phyloP scores from a whole-genome alignment of 2,888 invertebrate species.

The Minunthozetes semirufus region DNA sequence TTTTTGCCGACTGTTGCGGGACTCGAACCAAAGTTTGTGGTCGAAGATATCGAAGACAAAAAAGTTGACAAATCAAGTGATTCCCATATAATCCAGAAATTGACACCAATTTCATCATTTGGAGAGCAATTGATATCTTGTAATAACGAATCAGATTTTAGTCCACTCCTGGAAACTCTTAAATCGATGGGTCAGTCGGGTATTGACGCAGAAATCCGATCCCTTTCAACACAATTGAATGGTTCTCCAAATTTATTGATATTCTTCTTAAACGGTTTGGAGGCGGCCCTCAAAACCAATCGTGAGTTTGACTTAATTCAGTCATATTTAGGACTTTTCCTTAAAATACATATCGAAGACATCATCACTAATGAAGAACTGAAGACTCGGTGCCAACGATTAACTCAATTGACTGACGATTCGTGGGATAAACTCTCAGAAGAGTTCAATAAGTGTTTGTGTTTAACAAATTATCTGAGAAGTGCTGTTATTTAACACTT shows the following conservation, averaged over 20 bases:
- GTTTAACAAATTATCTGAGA: slow-evolving; percentile 47
- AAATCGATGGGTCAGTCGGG: slow-evolving; percentile 71
- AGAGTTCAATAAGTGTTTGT: slow-evolving; percentile 45
- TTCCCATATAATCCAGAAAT: slow-evolving; percentile 8
- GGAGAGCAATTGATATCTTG: slow-evolving; percentile 36
- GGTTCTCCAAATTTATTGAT: slow-evolving; percentile 54
- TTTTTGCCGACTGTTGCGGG: slow-evolving; percentile 37
- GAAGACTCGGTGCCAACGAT: slow-evolving; percentile 36
- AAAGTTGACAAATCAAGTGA: neutral
- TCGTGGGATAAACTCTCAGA: slow-evolving; percentile 39
- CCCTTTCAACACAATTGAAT: slow-evolving; percentile 63
- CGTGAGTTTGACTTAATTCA: slow-evolving; percentile 81
- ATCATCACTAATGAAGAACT: slow-evolving; percentile 44
- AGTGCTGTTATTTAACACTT: slow-evolving; percentile 46
- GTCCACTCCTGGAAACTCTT: slow-evolving; percentile 57
- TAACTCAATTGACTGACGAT: slow-evolving; percentile 32
- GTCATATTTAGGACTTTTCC: slow-evolving; percentile 76
- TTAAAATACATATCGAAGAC: slow-evolving; percentile 57
- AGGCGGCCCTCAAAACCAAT: slow-evolving; percentile 64
- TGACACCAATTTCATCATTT: slow-evolving; percentile 38
- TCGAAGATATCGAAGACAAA: neutral
- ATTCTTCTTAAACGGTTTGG: slow-evolving; percentile 68
- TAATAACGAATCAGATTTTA: slow-evolving; percentile 35
- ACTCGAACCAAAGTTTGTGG: slow-evolving; percentile 34
- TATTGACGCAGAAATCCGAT: slow-evolving; percentile 78